phyloP scores from a whole-genome alignment of 2,113 vertebrate genomes.

The Onychostoma macrolepis region DNA sequence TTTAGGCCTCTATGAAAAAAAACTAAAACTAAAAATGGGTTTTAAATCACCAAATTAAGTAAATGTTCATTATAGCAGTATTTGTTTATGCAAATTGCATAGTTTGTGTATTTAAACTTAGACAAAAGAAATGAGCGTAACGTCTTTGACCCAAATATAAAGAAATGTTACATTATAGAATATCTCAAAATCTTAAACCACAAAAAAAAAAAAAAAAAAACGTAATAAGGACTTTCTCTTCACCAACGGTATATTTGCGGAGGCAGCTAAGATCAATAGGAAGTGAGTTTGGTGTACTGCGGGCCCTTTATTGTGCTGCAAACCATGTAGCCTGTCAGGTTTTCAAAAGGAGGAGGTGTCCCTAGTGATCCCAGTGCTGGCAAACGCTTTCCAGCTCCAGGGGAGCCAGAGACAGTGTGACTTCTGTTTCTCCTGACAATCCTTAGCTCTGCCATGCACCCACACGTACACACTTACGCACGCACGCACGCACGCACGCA shows the following conservation, averaged over 20 bases:
- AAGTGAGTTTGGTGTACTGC: constrained; percentile 67
- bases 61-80: background rate
- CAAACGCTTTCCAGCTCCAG: constrained; percentile 70
- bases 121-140: background rate
- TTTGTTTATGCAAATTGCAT: background rate
- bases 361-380: constrained; percentile 66
- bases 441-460: constrained; percentile 64
- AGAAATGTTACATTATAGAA: background rate
- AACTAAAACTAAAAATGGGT: too few species aligned
- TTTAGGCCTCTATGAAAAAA: background rate
- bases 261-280: constrained; percentile 72
- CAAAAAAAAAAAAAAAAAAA: constrained; percentile 61
- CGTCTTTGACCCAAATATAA: background rate
- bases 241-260: constrained; percentile 57
- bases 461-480: constrained; percentile 52
- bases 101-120: background rate
- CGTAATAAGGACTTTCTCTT: constrained; percentile 27
- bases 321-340: constrained; percentile 69
- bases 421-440: constrained; percentile 55
- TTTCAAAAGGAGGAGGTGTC: constrained; percentile 66
- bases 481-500: background rate
- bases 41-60: background rate
- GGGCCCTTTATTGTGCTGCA: constrained; percentile 68
- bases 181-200: constrained; percentile 58
- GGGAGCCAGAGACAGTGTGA: constrained; percentile 67